These are phyloP conservation scores for Psilopogon haemacephalus DNA, from an alignment of 2,113 vertebrate species.

Conservation along the genomic window DNA sequence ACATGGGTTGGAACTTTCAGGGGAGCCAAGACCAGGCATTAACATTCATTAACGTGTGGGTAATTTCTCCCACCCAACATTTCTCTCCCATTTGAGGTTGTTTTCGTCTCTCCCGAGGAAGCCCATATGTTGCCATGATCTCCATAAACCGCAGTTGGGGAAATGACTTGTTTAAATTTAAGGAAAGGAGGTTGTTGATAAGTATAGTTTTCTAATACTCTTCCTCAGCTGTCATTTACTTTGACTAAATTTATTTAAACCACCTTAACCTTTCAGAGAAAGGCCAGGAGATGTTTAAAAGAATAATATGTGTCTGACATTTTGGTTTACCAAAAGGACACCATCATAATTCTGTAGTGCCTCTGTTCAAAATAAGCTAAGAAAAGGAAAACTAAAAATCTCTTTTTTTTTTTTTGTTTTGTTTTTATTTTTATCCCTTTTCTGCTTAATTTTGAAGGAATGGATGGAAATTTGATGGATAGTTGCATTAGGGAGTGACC, in stretches of 20 bases:
- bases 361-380: slow-evolving; percentile 71
- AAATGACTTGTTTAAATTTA: slow-evolving; percentile 76
- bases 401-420: slow-evolving; percentile 23
- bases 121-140: slow-evolving; percentile 18
- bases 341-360: slow-evolving; percentile 70
- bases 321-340: slow-evolving; percentile 77
- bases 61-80: slow-evolving; percentile 24
- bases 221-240: slow-evolving; percentile 76
- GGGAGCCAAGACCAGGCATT: slow-evolving; percentile 6
- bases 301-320: slow-evolving; percentile 77
- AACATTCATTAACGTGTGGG: slow-evolving; percentile 48
- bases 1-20: slow-evolving; percentile 33
- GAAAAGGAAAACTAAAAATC: slow-evolving; percentile 65
- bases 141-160: slow-evolving; percentile 64
- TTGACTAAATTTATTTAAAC: slow-evolving; percentile 80
- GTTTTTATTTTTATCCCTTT: neutral
- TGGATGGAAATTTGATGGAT: slow-evolving; percentile 21
- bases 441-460: slow-evolving; percentile 55
- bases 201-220: slow-evolving; percentile 72
- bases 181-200: slow-evolving; percentile 71
- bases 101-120: slow-evolving; percentile 33
- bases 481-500: slow-evolving; percentile 25
- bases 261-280: slow-evolving; percentile 79
- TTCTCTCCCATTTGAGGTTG: slow-evolving; percentile 52
- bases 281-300: slow-evolving; percentile 73